phyloP scores from a whole-genome alignment of 2,888 invertebrate genomes.

The Hydrotaea cyrtoneurina region DNA sequence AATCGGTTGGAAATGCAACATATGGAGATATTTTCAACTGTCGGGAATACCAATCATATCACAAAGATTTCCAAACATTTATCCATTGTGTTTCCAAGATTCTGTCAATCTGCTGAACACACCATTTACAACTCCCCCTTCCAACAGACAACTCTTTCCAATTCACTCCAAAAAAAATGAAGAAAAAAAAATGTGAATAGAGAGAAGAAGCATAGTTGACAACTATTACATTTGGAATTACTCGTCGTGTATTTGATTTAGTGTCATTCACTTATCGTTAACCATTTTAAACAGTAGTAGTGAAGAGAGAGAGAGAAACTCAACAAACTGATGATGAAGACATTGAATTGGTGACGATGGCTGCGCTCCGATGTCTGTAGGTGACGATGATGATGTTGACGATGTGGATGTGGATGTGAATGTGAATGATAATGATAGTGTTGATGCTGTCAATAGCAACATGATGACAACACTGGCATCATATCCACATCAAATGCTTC shows the following conservation, averaged over 20 bases:
- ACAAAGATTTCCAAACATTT: too few species aligned
- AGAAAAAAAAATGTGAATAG: not conserved
- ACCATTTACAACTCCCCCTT: not conserved
- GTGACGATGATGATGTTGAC: not conserved
- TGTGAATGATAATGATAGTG: constrained; percentile 26
- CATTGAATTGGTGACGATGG: constrained; percentile 14
- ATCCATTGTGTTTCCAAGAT: too few species aligned
- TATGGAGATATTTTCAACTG: too few species aligned
- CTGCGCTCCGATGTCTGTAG: not conserved
- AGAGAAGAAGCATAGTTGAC: constrained; percentile 34
- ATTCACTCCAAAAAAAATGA: not conserved
- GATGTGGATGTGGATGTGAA: not conserved
- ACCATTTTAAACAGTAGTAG: constrained; percentile 42
- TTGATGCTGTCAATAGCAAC: constrained; percentile 26
- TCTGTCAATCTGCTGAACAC: too few species aligned
- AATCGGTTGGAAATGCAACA: too few species aligned
- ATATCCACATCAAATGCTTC: constrained; percentile 53
- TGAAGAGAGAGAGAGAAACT: not conserved
- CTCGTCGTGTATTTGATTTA: constrained; percentile 59
- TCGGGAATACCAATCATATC: too few species aligned
- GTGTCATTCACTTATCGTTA: constrained; percentile 62
- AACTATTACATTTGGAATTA: constrained; percentile 64
- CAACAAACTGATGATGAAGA: not conserved
- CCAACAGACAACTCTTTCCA: not conserved
- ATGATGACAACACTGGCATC: constrained; percentile 13